Evolutionary conservation across 2,888 invertebrate genomes (phyloP).

Genomic region (Abrostola tripartita): DNA sequence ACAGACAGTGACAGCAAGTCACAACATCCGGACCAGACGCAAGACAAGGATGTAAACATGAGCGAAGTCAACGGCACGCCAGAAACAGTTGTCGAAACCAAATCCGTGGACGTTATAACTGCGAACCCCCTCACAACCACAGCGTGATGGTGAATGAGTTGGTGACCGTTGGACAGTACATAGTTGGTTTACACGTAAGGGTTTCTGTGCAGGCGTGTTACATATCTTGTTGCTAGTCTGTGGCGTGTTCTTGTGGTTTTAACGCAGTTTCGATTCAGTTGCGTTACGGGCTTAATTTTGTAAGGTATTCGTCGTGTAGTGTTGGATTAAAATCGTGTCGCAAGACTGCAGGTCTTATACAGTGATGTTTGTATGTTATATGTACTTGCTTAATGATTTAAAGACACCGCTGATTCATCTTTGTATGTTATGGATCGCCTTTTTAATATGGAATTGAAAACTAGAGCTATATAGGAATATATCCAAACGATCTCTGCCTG

Average conservation of each 20-base stretch:
- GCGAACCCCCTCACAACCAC: conserved; percentile 66
- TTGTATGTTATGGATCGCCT: too few relatives aligned
- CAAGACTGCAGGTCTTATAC: too few relatives aligned
- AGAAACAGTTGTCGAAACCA: conserved; percentile 58
- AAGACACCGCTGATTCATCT: too few relatives aligned
- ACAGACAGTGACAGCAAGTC: conserved; percentile 62
- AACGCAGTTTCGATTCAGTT: neutral
- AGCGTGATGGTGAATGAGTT: conserved; percentile 70
- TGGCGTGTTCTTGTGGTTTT: neutral
- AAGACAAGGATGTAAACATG: conserved; percentile 53
- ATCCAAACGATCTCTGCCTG: too few relatives aligned
- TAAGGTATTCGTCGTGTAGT: too few relatives aligned
- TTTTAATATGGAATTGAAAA: too few relatives aligned
- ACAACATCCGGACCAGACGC: conserved; percentile 20
- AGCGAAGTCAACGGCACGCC: conserved; percentile 70
- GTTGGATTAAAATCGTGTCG: too few relatives aligned
- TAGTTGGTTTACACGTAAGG: conserved; percentile 51
- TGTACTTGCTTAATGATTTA: too few relatives aligned
- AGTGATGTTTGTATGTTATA: too few relatives aligned
- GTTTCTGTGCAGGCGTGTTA: conserved; percentile 39
- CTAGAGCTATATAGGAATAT: too few relatives aligned
- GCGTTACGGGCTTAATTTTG: too few relatives aligned
- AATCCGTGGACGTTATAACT: conserved; percentile 63
- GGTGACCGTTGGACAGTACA: conserved; percentile 40
- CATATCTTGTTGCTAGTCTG: conserved; percentile 44